Percentiles rank a stretch among this genome's conserved stretches.
Evolutionary conservation across 2,888 invertebrate genomes (phyloP).

Genomic region (Electrophaes corylata): DNA sequence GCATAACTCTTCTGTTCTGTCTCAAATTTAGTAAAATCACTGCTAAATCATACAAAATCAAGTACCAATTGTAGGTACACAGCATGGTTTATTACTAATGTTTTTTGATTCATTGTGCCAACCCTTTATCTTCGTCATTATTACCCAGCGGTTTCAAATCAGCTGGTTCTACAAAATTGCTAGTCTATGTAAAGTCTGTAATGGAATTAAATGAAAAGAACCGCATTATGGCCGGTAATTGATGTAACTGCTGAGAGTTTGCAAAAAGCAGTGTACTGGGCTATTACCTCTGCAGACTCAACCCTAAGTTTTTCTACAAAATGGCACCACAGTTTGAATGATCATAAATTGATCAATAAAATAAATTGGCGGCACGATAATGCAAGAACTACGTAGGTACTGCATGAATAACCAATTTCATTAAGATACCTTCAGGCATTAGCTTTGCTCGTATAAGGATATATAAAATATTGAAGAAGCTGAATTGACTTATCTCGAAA

Average conservation of each 20-base stretch:
- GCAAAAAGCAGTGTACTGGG: slow-evolving; percentile 22
- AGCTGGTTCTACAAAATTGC: slow-evolving; percentile 42
- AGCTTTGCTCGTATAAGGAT: too few species aligned
- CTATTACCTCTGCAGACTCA: slow-evolving; percentile 9
- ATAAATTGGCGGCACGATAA: neutral
- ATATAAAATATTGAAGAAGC: too few species aligned
- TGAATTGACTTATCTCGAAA: too few species aligned
- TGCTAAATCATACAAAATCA: too few species aligned
- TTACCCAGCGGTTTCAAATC: slow-evolving; percentile 10
- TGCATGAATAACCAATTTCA: neutral
- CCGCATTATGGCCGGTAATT: slow-evolving; percentile 34
- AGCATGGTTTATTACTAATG: neutral
- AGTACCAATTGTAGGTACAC: too few species aligned
- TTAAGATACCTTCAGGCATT: neutral
- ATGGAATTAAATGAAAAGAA: slow-evolving; percentile 42
- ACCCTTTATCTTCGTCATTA: neutral
- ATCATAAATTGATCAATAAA: slow-evolving; percentile 1
- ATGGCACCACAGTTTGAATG: slow-evolving; percentile 2
- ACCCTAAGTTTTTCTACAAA: slow-evolving; percentile 1
- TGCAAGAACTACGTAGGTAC: neutral
- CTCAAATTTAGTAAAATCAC: too few species aligned
- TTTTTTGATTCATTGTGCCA: neutral
- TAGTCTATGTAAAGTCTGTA: slow-evolving; percentile 36
- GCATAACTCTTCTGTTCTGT: too few species aligned
- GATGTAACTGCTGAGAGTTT: slow-evolving; percentile 20